A percentile compares a stretch with the other conserved stretches of the same genome.
Conservation (phyloP, 2,797 vertebrate species). For the Trachurus trachurus region DNA sequence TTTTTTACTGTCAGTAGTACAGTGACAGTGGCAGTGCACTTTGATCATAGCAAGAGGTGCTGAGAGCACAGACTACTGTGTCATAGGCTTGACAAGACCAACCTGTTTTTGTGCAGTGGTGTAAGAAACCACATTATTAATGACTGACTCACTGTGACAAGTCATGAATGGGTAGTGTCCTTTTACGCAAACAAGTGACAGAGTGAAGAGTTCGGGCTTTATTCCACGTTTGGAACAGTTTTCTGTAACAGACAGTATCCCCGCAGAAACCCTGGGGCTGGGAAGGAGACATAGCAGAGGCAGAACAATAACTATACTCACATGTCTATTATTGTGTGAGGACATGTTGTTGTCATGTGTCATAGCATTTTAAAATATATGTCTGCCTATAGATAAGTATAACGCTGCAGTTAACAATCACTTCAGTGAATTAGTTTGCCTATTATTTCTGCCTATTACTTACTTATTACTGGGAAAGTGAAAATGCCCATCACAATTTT, state of each 20-base stretch:
- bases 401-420: background rate
- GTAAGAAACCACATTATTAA: slow-evolving; percentile 81
- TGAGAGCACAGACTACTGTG: slow-evolving; percentile 46
- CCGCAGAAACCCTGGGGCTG: slow-evolving; percentile 18
- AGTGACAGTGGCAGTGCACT: slow-evolving; percentile 32
- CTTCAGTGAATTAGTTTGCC: background rate
- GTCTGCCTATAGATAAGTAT: background rate
- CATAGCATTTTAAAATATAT: slow-evolving; percentile 18
- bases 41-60: slow-evolving; percentile 36
- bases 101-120: slow-evolving; percentile 86
- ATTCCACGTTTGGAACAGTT: slow-evolving; percentile 58
- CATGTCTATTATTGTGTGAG: slow-evolving; percentile 12
- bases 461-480: too few relatives aligned
- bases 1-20: slow-evolving; percentile 5
- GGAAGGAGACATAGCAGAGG: slow-evolving; percentile 19
- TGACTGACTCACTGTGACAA: slow-evolving; percentile 81
- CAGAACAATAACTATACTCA: slow-evolving; percentile 29
- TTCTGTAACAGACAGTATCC: slow-evolving; percentile 27
- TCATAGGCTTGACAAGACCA: slow-evolving; percentile 82
- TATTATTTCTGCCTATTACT: too few relatives aligned
- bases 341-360: slow-evolving; percentile 18
- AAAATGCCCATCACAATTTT: background rate
- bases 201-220: slow-evolving; percentile 60
- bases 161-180: slow-evolving; percentile 73
- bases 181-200: slow-evolving; percentile 72